Evolutionary conservation across 2,113 vertebrate species (phyloP), one percentile per base, ranked within the genome.

Genomic region (Festucalex cinctus): DNA sequence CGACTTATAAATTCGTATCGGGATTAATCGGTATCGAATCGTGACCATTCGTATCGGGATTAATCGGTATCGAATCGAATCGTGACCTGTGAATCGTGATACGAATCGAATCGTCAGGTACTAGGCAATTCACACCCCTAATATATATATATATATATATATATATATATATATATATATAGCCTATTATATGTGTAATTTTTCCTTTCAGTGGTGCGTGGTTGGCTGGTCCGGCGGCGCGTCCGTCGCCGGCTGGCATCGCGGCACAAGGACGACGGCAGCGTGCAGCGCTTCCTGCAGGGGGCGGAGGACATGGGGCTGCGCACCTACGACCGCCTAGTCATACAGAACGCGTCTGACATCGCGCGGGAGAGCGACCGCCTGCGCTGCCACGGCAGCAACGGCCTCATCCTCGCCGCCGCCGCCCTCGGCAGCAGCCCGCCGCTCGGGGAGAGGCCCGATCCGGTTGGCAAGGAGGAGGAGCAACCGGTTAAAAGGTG

Each of bases 301-400:
- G 89, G 89, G 2, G 91, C 93, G 0, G 96, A 99, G 78, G 95
- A 96, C 75, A 85, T 94, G 91, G 95, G 95, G 9, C 63, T 98
- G 77, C 92, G 84, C 72, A 86, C 92, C 49, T 99, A 96, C 0
- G 94, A 98, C 58, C 91, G 93, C 70, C 78, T 98, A 87, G 95
- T 98, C 75, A 93, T 96, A 69, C 97, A 98, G 79, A 99, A 98
- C 5, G 95, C 95, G 3, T 92, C 94, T 0, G 95, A 99, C 86
- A 97, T 98, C 0, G 92, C 95, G 13, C 88, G 94, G 10, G 95
- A 98, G 69, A 95, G 93, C 0, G 95, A 98, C 83, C 91, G 94
- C 20, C 87, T 94, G 66, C 91, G 93, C 46, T 91, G 89, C 16
- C 92, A 95, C 74, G 83, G 88, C 76, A 88, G 66, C 73, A 37